Evolutionary conservation across 1,140 invertebrate genomes (phyloP).

Genomic region (Apocrypta bakeri): DNA sequence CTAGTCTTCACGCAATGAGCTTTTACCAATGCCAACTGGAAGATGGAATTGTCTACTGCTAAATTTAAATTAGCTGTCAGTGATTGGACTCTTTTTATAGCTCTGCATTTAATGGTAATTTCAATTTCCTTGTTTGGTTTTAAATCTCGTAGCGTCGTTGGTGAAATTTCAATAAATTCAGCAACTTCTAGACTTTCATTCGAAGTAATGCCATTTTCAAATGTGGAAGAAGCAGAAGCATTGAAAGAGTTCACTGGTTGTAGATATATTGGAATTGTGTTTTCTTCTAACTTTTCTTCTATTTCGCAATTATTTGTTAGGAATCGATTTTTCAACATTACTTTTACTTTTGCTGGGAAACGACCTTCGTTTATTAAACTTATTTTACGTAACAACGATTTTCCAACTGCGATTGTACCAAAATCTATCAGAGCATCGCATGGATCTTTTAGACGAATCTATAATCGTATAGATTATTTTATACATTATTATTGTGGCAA

Average conservation of each 20-base stretch:
- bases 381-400: constrained; percentile 58
- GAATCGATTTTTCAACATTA: constrained; percentile 28
- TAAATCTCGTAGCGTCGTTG: constrained; percentile 57
- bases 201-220: background rate
- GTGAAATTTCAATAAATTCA: constrained; percentile 55
- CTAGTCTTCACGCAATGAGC: constrained; percentile 64
- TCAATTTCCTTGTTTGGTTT: constrained; percentile 57
- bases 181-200: constrained; percentile 34
- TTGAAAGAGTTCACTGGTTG: background rate
- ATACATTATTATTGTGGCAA: background rate
- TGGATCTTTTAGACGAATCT: constrained; percentile 65
- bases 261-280: background rate
- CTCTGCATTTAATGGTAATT: constrained; percentile 63
- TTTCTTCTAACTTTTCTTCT: background rate
- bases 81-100: constrained; percentile 55
- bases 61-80: constrained; percentile 62
- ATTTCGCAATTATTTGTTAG: background rate
- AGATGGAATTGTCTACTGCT: constrained; percentile 45
- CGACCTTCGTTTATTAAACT: constrained; percentile 66
- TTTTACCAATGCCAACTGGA: constrained; percentile 64
- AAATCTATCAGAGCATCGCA: constrained; percentile 69
- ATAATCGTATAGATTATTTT: too few relatives aligned
- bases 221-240: background rate
- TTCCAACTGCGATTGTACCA: constrained; percentile 61
- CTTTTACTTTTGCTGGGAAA: constrained; percentile 57